Evolutionary conservation across 1,140 invertebrate genomes (phyloP), one percentile per base, ranked within the genome.

Genomic region (Paraescarpia echinospica): DNA sequence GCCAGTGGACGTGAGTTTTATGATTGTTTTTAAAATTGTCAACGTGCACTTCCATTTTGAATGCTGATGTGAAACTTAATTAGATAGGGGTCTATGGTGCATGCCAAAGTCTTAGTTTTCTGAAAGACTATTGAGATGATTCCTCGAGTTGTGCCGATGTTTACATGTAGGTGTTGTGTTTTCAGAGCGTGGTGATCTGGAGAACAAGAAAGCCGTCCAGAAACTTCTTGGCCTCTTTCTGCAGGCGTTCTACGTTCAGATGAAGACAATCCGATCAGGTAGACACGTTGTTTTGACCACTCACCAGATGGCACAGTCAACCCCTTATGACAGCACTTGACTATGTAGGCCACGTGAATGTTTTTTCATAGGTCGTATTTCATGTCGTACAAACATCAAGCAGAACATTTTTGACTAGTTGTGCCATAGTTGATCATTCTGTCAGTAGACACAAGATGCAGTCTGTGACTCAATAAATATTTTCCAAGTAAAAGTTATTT

Each of bases 221-320:
- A 93, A 93, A 41, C 92, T 93, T 5, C 91, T 90, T n/a, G 91
- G 89, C 14, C 93, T 93, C 31, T 92, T 92, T 48, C 34, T 92
- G 77, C 93, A 92, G 92, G 91, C 91, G 22, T 91, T 93, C 1
- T 92, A 92, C 90, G 31, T 35, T 0, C 33, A 91, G n/a, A 93
- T 93, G 92, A 89, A 92, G 89, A 31, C 77, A 9, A 41, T n/a
- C n/a, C 51, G 93, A 51, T 59, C 91, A 89, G 93, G 93, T 92
- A 92, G 12, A 27, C 41, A 92, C 22, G 22, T 92, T 1, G 27
- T 31, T 92, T n/a, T 51, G 88, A 33, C 33, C 34, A 22, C 27
- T 41, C 59, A 22, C 22, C 59, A 77, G 9, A 77, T 77, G 48
- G 48, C 48, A 51, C 48, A 9, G 48, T 18, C 9, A 33, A 90